phyloP scores from a whole-genome alignment of 2,888 invertebrate genomes.

The Plebejus melissa region DNA sequence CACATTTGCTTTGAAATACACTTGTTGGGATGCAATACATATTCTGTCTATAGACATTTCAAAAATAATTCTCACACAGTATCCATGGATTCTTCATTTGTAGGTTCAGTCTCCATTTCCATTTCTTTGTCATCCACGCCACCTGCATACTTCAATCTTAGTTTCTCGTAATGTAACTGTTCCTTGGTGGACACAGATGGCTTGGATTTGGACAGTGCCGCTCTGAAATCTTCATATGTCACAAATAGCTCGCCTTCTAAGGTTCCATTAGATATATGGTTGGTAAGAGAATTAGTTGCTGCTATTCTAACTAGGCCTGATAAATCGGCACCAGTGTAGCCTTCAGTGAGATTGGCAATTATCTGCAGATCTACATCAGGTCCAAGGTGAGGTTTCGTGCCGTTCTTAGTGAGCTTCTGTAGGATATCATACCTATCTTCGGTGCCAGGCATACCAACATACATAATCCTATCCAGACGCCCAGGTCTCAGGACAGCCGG shows the following conservation, averaged over 20 bases:
- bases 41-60: constrained; percentile 43
- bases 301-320: constrained; percentile 94
- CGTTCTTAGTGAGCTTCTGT: constrained; percentile 92
- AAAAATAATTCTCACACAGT: constrained; percentile 54
- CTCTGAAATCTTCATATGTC: constrained; percentile 84
- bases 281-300: constrained; percentile 87
- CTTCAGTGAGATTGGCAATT: constrained; percentile 84
- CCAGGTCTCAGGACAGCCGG: constrained; percentile 94
- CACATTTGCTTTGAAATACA: constrained; percentile 29
- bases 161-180: constrained; percentile 86
- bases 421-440: constrained; percentile 93
- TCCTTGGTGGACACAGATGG: constrained; percentile 93
- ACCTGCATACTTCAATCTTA: constrained; percentile 83
- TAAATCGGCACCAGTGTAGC: constrained; percentile 96
- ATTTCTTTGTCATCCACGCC: constrained; percentile 72
- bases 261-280: constrained; percentile 81
- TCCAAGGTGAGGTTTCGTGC: constrained; percentile 87
- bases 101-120: constrained; percentile 77
- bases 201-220: constrained; percentile 87
- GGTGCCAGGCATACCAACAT: constrained; percentile 91
- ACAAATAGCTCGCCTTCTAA: constrained; percentile 80
- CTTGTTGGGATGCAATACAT: constrained; percentile 22
- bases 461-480: constrained; percentile 92
- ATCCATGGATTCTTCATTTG: constrained; percentile 73
- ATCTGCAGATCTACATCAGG: constrained; percentile 86